These are phyloP conservation scores for Carcinoscorpius rotundicauda DNA, from an alignment of 1,140 invertebrate species.

Conservation along the genomic window DNA sequence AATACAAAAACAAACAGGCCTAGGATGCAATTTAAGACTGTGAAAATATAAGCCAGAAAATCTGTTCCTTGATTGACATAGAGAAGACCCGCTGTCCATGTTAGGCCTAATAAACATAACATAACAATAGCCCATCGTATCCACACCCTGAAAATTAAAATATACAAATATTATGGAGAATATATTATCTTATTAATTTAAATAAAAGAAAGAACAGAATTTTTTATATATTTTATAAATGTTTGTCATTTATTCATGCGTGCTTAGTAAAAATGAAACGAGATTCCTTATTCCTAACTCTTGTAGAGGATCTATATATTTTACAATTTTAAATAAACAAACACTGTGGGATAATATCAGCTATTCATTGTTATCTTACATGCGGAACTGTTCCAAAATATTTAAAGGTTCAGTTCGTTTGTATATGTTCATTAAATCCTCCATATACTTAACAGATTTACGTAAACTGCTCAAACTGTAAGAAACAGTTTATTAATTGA, in stretches of 20 bases:
- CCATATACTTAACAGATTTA: too few species aligned
- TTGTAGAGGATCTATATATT: too few species aligned
- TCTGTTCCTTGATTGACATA: conserved; percentile 72
- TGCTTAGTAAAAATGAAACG: background rate
- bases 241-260: background rate
- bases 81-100: conserved; percentile 78
- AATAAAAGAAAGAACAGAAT: background rate
- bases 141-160: background rate
- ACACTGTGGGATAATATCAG: too few species aligned
- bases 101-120: conserved; percentile 71
- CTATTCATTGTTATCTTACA: too few species aligned
- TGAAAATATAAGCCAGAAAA: conserved; percentile 81
- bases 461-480: too few species aligned
- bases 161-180: background rate
- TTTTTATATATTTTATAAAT: background rate
- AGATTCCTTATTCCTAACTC: background rate
- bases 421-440: too few species aligned
- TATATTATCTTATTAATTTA: background rate
- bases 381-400: too few species aligned
- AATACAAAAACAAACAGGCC: conserved; percentile 92
- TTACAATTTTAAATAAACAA: too few species aligned
- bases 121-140: conserved; percentile 28
- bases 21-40: conserved; percentile 79
- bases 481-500: too few species aligned
- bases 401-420: too few species aligned